Conservation (phyloP, 2,113 vertebrate genomes). For the Eulacestoma nigropectus region DNA sequence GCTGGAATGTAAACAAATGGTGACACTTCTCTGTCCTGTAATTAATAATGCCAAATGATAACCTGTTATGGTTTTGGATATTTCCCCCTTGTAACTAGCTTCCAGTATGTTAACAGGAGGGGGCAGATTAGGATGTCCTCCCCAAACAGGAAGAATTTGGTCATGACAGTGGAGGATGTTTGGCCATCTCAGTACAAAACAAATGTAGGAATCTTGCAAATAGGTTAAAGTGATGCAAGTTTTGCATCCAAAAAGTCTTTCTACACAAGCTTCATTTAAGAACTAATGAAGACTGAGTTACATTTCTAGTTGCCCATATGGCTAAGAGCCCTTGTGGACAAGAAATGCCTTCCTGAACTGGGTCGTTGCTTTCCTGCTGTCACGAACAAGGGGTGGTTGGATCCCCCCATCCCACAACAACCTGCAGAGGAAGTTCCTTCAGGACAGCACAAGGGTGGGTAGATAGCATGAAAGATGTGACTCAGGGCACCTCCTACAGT, state of each 20-base stretch:
- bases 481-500: background rate
- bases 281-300: background rate
- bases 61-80: background rate
- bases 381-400: background rate
- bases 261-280: background rate
- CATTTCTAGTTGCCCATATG: background rate
- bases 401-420: background rate
- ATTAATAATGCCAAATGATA: background rate
- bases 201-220: background rate
- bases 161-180: constrained; percentile 22
- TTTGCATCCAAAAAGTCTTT: background rate
- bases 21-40: background rate
- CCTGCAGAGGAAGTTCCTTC: background rate
- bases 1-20: constrained; percentile 46
- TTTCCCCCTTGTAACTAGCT: constrained; percentile 53
- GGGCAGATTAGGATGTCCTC: background rate
- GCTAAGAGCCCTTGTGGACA: background rate
- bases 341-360: background rate
- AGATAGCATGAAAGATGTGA: background rate
- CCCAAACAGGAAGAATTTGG: constrained; percentile 11
- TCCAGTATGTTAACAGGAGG: constrained; percentile 4
- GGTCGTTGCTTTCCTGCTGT: background rate
- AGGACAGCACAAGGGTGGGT: background rate
- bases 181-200: constrained; percentile 22
- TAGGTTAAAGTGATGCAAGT: background rate